phyloP scores from a whole-genome alignment of 1,140 invertebrate genomes.

The Hermetia illucens region DNA sequence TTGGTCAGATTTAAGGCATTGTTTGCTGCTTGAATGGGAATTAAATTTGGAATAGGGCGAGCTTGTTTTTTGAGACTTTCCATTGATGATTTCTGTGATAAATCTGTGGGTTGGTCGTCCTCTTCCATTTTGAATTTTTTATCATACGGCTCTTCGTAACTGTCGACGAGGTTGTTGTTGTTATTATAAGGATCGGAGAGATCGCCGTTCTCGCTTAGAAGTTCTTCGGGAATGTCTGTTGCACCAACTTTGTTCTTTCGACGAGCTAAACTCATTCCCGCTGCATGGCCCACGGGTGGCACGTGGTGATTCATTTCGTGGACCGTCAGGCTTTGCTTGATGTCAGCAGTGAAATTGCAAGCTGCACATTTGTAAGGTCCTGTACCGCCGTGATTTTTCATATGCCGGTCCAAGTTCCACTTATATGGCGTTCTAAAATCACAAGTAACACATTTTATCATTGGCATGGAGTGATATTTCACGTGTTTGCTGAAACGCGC shows the following conservation, averaged over 20 bases:
- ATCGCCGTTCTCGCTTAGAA: constrained; percentile 25
- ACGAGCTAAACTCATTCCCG: constrained; percentile 32
- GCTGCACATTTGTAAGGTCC: constrained; percentile 71
- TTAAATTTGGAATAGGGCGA: constrained; percentile 53
- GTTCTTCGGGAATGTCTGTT: constrained; percentile 39
- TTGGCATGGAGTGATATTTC: constrained; percentile 87
- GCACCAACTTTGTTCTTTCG: constrained; percentile 55
- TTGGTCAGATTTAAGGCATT: constrained; percentile 23
- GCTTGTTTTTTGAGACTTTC: constrained; percentile 33
- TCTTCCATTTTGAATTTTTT: constrained; percentile 29
- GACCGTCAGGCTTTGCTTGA: constrained; percentile 81
- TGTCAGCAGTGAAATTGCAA: constrained; percentile 85
- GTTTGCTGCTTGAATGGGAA: constrained; percentile 38
- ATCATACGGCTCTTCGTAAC: constrained; percentile 15
- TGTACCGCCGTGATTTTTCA: constrained; percentile 73
- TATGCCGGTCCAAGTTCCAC: constrained; percentile 76
- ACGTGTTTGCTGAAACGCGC: constrained; percentile 84
- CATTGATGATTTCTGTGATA: constrained; percentile 31
- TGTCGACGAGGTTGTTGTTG: constrained; percentile 25
- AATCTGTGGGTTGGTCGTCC: constrained; percentile 36
- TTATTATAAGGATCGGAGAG: constrained; percentile 19
- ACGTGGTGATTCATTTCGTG: constrained; percentile 84
- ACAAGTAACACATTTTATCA: constrained; percentile 85
- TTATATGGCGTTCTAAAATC: constrained; percentile 71
- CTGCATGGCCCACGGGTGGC: constrained; percentile 50